These are phyloP conservation scores for Axea sp. DNA, from an alignment of 2,888 invertebrate species.

Conservation along the genomic window DNA sequence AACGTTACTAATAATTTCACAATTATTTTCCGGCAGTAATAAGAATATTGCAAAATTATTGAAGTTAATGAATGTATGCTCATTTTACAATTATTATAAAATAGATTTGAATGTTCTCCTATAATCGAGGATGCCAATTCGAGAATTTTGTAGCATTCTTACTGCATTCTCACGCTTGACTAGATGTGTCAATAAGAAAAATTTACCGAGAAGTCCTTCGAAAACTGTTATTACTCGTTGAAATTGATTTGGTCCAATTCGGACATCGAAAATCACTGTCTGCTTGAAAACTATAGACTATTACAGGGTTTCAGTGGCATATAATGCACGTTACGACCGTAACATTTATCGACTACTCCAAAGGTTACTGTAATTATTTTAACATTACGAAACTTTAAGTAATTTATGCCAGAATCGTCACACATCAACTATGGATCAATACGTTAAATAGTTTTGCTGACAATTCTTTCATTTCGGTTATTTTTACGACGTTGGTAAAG, in stretches of 20 bases:
- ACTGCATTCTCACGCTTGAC: too few relatives aligned
- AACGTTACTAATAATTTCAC: too few relatives aligned
- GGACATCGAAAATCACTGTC: not conserved
- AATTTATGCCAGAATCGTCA: conserved; percentile 11
- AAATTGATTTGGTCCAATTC: conserved; percentile 7
- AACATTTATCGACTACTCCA: conserved; percentile 5
- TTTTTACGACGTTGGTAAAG: not conserved
- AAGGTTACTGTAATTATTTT: conserved; percentile 28
- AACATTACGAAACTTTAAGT: conserved; percentile 13
- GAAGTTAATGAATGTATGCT: too few relatives aligned
- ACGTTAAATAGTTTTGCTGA: conserved; percentile 2
- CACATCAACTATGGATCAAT: conserved; percentile 3
- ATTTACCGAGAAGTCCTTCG: not conserved
- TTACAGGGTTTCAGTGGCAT: not conserved
- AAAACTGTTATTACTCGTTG: not conserved
- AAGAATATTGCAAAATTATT: too few relatives aligned
- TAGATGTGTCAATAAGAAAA: not conserved
- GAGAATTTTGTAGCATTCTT: too few relatives aligned
- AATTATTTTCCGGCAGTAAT: too few relatives aligned
- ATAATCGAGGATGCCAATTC: too few relatives aligned
- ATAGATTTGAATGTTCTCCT: too few relatives aligned
- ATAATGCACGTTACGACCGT: not conserved
- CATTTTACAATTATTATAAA: too few relatives aligned
- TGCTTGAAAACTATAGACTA: not conserved
- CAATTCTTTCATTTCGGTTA: conserved; percentile 4